These are phyloP conservation scores for Bergia sp. DNA, from an alignment of 92 coral and sea anemone species.

Conservation along the genomic window DNA sequence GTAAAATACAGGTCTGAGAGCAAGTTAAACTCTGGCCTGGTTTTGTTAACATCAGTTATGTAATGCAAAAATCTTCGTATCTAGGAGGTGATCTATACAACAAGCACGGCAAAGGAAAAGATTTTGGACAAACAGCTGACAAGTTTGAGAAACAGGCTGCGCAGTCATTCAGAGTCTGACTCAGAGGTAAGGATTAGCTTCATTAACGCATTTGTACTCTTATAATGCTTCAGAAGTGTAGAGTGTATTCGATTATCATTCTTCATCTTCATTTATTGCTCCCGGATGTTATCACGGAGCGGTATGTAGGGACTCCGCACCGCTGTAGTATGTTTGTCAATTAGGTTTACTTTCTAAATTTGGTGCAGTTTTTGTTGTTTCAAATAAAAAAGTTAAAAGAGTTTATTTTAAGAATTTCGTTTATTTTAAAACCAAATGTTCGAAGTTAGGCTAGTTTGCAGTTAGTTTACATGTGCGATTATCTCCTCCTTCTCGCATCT, in stretches of 20 bases:
- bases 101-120: not conserved
- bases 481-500: not conserved
- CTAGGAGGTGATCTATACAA: slow-evolving; percentile 6
- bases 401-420: too few relatives aligned
- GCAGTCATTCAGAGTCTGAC: slow-evolving; percentile 18
- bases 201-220: not conserved
- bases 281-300: too few relatives aligned
- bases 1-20: too few relatives aligned
- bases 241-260: not conserved
- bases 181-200: slow-evolving; percentile 24
- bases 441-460: too few relatives aligned
- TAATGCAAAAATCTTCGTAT: not conserved
- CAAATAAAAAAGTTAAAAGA: too few relatives aligned
- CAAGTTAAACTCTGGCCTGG: too few relatives aligned
- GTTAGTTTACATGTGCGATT: too few relatives aligned
- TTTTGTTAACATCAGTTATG: too few relatives aligned
- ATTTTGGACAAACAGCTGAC: slow-evolving; percentile 19
- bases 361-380: not conserved
- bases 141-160: slow-evolving; percentile 6
- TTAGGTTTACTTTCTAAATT: too few relatives aligned
- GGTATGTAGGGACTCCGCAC: not conserved
- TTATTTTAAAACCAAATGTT: too few relatives aligned
- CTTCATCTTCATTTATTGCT: not conserved
- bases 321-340: too few relatives aligned
- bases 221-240: not conserved